These are phyloP conservation scores for Dasyornis broadbenti DNA, from an alignment of 2,113 vertebrate genomes.

Conservation along the genomic window DNA sequence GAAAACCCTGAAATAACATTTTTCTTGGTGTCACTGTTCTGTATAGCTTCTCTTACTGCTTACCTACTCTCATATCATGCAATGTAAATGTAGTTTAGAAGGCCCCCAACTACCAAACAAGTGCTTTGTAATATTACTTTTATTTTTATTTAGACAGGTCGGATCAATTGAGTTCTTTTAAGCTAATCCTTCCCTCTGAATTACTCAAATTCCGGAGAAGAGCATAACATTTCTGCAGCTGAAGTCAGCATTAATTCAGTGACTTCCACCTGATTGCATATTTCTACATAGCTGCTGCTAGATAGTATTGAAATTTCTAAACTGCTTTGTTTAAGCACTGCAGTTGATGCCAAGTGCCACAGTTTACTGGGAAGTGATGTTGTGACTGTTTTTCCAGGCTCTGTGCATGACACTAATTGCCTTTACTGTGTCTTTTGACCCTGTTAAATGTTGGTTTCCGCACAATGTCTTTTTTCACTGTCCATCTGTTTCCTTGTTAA, in stretches of 20 bases:
- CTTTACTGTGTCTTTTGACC: neutral
- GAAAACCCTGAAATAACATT: accelerated
- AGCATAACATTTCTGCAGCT: neutral
- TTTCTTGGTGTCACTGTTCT: neutral
- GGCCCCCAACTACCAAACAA: neutral
- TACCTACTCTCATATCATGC: neutral
- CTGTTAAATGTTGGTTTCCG: neutral
- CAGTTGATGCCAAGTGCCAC: neutral
- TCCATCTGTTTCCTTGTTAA: neutral
- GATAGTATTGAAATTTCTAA: neutral
- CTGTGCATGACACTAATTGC: neutral
- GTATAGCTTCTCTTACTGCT: neutral
- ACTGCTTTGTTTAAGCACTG: neutral
- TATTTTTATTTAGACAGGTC: neutral
- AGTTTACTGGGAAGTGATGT: neutral
- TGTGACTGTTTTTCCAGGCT: neutral
- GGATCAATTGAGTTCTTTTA: neutral
- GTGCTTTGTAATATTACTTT: neutral
- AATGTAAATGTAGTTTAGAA: neutral
- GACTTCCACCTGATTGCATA: neutral
- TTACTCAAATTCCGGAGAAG: neutral
- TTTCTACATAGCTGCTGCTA: neutral
- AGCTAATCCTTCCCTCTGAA: neutral
- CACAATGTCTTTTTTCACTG: neutral
- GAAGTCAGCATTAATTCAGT: neutral